Evolutionary conservation across 2,888 invertebrate species (phyloP).

Genomic region (Chelonus formosanus): DNA sequence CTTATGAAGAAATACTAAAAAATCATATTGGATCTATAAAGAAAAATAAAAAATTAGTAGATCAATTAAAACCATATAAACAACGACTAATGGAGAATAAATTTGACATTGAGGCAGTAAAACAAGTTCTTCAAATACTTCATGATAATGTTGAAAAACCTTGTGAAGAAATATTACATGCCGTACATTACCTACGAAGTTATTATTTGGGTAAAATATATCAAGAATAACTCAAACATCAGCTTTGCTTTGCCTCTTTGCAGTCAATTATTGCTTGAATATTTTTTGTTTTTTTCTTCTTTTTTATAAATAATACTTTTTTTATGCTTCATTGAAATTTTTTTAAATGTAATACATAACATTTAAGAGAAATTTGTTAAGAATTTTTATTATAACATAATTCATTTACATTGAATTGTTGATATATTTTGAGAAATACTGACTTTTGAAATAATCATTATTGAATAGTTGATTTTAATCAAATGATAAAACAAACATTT

Average conservation of each 20-base stretch:
- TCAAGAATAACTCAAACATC: slow-evolving; percentile 31
- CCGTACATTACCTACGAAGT: slow-evolving; percentile 59
- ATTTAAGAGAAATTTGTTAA: no score
- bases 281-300: not conserved
- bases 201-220: slow-evolving; percentile 63
- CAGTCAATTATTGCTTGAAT: not conserved
- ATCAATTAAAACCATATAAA: slow-evolving; percentile 55
- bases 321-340: no score
- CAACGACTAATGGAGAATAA: slow-evolving; percentile 54
- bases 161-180: slow-evolving; percentile 61
- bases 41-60: slow-evolving; percentile 53
- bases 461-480: no score
- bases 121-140: slow-evolving; percentile 53
- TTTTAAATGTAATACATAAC: no score
- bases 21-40: slow-evolving; percentile 57
- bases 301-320: no score
- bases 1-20: slow-evolving; percentile 53
- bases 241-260: no score
- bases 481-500: no score
- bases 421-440: no score
- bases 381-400: no score
- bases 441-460: no score
- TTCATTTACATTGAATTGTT: no score
- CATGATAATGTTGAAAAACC: slow-evolving; percentile 54
- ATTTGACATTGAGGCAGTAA: slow-evolving; percentile 61